These are phyloP conservation scores for Coptodon bakossiorum DNA, from an alignment of 2,113 vertebrate genomes.

Conservation along the genomic window DNA sequence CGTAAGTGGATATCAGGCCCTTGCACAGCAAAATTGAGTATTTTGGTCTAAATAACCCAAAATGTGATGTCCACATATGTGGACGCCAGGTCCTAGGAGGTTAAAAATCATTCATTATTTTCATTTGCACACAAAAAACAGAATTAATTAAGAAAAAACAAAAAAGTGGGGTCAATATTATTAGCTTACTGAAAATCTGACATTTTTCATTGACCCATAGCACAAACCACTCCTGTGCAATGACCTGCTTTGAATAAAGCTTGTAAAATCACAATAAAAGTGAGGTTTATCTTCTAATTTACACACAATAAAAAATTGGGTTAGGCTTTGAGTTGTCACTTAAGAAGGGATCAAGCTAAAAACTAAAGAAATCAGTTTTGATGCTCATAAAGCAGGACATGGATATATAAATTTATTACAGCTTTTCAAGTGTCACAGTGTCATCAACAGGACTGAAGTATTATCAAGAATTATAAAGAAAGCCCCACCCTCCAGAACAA, in stretches of 20 bases:
- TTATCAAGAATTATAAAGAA: background rate
- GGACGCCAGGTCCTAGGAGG: no score
- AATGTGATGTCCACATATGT: no score
- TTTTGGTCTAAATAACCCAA: no score
- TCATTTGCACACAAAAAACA: background rate
- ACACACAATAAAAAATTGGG: background rate
- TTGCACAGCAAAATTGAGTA: no score
- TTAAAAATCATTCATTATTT: background rate
- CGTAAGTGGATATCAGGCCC: no score
- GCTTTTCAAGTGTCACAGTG: background rate
- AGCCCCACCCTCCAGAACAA: fast-evolving
- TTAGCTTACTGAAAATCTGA: background rate
- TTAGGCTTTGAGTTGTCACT: background rate
- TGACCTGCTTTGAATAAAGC: background rate
- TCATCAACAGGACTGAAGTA: background rate
- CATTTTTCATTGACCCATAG: background rate
- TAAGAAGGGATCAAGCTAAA: background rate
- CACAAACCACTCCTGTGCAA: background rate
- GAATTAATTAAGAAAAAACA: background rate
- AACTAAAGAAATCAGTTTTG: background rate
- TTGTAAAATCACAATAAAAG: background rate
- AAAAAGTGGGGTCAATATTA: fast-evolving
- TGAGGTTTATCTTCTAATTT: background rate
- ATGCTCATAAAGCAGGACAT: background rate
- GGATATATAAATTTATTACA: background rate